phyloP scores from a whole-genome alignment of 2,797 vertebrate genomes.

The Oreonectes daqikongensis region DNA sequence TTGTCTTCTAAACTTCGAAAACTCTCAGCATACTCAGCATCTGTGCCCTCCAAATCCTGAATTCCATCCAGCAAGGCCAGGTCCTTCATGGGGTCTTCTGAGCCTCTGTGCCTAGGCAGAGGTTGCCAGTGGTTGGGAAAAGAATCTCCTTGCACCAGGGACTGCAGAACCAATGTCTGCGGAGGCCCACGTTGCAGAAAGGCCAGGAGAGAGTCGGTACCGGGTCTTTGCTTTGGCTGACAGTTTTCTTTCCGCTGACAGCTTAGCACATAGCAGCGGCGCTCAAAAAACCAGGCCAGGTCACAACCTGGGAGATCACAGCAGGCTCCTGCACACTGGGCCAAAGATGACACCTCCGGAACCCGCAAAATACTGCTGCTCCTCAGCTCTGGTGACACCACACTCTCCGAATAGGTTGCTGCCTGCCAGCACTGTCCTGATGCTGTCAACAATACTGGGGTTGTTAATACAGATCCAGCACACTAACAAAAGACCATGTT shows the following conservation, averaged over 20 bases:
- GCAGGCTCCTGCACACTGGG: conserved; percentile 80
- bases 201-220: conserved; percentile 78
- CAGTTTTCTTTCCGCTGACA: conserved; percentile 82
- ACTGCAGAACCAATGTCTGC: conserved; percentile 72
- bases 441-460: conserved; percentile 68
- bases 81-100: conserved; percentile 70
- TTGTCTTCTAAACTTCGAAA: conserved; percentile 73
- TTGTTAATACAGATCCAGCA: not conserved
- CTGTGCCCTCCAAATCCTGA: conserved; percentile 65
- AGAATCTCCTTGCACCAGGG: conserved; percentile 73
- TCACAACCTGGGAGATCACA: conserved; percentile 84
- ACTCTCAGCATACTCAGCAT: conserved; percentile 76
- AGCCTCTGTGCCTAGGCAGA: conserved; percentile 53
- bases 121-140: conserved; percentile 65
- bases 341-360: conserved; percentile 74
- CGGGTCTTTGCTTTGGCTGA: conserved; percentile 77
- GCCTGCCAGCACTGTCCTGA: conserved; percentile 84
- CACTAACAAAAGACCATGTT: not conserved
- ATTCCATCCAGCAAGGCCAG: conserved; percentile 73
- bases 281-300: conserved; percentile 87
- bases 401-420: conserved; percentile 76
- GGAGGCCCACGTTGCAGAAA: conserved; percentile 80
- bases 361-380: conserved; percentile 79
- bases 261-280: conserved; percentile 85
- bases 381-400: conserved; percentile 81